Evolutionary conservation across 2,113 vertebrate genomes (phyloP).

Genomic region (Chionomys nivalis): DNA sequence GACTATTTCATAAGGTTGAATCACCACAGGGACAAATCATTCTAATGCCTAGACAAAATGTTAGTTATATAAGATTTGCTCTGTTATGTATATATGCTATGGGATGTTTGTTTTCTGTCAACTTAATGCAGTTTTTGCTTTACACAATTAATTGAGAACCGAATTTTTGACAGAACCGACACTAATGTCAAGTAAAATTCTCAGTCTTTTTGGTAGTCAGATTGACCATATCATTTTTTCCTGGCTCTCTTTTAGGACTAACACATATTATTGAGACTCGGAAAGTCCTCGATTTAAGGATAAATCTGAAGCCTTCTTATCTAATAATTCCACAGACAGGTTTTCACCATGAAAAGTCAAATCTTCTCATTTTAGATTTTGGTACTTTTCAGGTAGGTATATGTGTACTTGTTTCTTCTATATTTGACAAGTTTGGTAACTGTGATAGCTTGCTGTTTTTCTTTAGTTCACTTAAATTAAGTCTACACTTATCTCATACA

Average conservation of each 20-base stretch:
- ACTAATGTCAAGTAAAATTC: background rate
- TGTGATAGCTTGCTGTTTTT: background rate
- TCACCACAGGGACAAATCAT: background rate
- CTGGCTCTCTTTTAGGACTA: conserved; percentile 87
- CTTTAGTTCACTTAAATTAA: conserved; percentile 5
- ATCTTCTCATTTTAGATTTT: conserved; percentile 95
- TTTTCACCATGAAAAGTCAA: conserved; percentile 89
- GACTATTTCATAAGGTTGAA: background rate
- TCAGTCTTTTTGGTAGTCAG: conserved; percentile 3
- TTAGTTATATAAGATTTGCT: background rate
- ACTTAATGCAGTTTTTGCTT: background rate
- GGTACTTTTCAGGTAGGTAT: conserved; percentile 93
- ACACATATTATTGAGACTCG: conserved; percentile 96
- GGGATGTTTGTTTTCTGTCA: background rate
- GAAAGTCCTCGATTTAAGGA: conserved; percentile 94
- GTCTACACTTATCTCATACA: background rate
- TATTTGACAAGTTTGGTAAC: background rate
- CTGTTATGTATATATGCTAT: background rate
- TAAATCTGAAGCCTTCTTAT: conserved; percentile 96
- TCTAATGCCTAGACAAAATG: background rate
- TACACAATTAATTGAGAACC: background rate
- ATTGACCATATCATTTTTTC: background rate
- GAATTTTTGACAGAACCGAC: background rate
- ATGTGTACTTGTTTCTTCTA: background rate
- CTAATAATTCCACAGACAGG: conserved; percentile 93